Percentiles rank a stretch among this genome's conserved stretches.
Evolutionary conservation across 2,113 vertebrate genomes (phyloP).

Genomic region (Columbina picui): DNA sequence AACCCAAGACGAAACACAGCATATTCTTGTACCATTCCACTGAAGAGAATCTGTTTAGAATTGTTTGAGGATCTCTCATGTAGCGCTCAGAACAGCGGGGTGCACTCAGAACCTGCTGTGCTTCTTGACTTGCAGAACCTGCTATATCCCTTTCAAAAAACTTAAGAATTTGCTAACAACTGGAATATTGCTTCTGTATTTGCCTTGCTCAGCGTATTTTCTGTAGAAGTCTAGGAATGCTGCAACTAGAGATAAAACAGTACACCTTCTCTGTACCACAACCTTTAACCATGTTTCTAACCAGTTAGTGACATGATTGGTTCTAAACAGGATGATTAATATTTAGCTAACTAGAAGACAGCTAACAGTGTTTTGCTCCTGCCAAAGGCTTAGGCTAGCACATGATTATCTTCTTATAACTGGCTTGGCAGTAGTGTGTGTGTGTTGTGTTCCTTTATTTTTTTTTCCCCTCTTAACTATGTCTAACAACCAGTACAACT

Average conservation of each 20-base stretch:
- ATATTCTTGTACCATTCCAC: background rate
- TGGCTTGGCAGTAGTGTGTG: conserved; percentile 53
- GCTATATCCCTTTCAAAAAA: background rate
- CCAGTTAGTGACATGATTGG: conserved; percentile 45
- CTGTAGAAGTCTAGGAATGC: background rate
- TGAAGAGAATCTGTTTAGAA: background rate
- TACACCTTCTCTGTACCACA: background rate
- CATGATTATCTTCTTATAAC: conserved; percentile 64
- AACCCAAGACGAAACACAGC: background rate
- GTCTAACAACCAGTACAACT: conserved; percentile 55
- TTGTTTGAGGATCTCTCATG: background rate
- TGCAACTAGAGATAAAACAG: background rate
- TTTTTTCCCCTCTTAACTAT: conserved; percentile 24
- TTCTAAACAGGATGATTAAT: conserved; percentile 54
- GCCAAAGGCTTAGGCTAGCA: conserved; percentile 58
- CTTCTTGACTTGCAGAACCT: background rate
- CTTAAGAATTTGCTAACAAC: background rate
- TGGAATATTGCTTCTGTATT: background rate
- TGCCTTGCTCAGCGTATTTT: background rate
- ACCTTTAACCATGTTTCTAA: conserved; percentile 46
- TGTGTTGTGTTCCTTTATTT: background rate
- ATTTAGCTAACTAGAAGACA: conserved; percentile 60
- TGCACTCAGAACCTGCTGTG: background rate
- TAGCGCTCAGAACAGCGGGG: background rate
- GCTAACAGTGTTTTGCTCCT: conserved; percentile 60